phyloP scores from a whole-genome alignment of 2,888 invertebrate species.

The Hyalella azteca region DNA sequence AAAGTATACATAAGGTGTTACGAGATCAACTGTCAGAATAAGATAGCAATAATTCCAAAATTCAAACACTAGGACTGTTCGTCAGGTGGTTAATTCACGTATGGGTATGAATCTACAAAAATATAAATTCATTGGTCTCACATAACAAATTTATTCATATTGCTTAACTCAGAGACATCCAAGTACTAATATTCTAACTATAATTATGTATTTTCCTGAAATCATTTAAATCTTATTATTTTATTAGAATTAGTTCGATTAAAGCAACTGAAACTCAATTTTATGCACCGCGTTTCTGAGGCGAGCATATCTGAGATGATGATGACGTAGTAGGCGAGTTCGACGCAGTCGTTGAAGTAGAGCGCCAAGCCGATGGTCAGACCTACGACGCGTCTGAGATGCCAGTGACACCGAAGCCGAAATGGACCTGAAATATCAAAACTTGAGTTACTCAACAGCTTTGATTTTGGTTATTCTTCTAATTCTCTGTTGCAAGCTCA shows the following conservation, averaged over 20 bases:
- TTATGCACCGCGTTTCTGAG: background rate
- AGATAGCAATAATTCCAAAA: background rate
- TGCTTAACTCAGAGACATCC: background rate
- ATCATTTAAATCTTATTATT: background rate
- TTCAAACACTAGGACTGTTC: background rate
- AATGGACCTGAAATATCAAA: background rate
- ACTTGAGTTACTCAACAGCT: background rate
- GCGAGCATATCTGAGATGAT: background rate
- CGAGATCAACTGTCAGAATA: background rate
- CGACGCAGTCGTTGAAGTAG: conserved; percentile 2
- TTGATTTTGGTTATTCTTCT: background rate
- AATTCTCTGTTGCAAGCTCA: background rate
- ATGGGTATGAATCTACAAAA: background rate
- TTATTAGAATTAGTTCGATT: background rate
- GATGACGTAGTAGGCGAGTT: conserved; percentile 14
- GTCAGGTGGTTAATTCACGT: background rate
- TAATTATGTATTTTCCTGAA: background rate
- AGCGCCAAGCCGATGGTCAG: conserved; percentile 13
- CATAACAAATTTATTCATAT: background rate
- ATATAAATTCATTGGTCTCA: too few species aligned
- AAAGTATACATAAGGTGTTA: background rate
- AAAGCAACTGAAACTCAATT: background rate
- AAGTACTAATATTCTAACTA: background rate
- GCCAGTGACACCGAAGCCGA: background rate
- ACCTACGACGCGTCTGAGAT: background rate